Evolutionary conservation across 2,888 invertebrate species (phyloP).

Genomic region (Lithophane leautieri): DNA sequence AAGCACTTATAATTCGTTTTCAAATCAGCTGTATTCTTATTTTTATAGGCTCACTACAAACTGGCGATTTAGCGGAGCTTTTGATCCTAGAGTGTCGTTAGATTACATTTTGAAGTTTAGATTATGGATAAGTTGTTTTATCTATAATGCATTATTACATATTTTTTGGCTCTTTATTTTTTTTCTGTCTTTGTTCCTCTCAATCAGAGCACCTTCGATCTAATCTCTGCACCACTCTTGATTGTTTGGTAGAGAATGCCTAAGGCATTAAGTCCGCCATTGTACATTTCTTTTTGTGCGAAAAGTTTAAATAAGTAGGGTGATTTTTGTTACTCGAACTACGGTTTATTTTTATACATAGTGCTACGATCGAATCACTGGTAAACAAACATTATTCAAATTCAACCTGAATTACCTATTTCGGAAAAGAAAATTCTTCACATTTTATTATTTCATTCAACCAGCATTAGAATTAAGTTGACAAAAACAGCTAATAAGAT

Average conservation of each 20-base stretch:
- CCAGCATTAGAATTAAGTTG: neutral
- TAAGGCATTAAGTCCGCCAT: too few species aligned
- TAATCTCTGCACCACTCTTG: too few species aligned
- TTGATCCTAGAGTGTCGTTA: neutral
- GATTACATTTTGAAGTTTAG: neutral
- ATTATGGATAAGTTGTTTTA: too few species aligned
- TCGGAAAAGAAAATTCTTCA: neutral
- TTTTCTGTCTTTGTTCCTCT: too few species aligned
- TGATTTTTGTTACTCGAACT: neutral
- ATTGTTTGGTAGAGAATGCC: too few species aligned
- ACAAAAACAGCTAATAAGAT: slow-evolving; percentile 4
- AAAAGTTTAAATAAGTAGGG: too few species aligned
- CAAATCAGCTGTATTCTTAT: slow-evolving; percentile 52
- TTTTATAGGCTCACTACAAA: slow-evolving; percentile 15
- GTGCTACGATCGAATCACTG: neutral
- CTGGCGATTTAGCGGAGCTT: neutral
- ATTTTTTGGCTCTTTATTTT: too few species aligned
- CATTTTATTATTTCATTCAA: neutral
- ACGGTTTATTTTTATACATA: neutral
- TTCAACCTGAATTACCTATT: neutral
- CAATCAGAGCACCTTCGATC: too few species aligned
- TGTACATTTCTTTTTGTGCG: too few species aligned
- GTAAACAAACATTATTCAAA: slow-evolving; percentile 9
- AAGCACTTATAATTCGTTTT: slow-evolving; percentile 63
- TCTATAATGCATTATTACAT: too few species aligned